Conservation (phyloP, 2,797 vertebrate genomes). For the Tapera naevia region DNA sequence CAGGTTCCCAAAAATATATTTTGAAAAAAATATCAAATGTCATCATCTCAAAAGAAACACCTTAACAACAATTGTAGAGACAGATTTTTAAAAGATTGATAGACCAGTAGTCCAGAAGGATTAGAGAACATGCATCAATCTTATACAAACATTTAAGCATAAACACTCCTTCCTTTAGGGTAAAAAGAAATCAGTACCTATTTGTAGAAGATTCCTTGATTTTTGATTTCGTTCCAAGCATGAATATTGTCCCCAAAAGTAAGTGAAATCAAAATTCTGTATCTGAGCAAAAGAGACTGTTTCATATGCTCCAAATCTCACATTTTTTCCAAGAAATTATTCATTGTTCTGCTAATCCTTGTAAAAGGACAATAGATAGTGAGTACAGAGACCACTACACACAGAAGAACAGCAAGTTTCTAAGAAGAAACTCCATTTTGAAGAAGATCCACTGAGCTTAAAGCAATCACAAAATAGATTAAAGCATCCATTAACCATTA, state of each 20-base stretch:
- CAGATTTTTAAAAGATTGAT: not conserved
- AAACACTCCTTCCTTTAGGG: not conserved
- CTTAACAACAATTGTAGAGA: not conserved
- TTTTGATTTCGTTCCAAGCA: not conserved
- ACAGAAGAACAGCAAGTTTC: not conserved
- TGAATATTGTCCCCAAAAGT: not conserved
- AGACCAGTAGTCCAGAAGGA: not conserved
- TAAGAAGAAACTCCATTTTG: not conserved
- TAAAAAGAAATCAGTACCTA: not conserved
- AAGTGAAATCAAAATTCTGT: not conserved
- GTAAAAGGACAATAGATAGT: not conserved
- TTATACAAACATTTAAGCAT: not conserved
- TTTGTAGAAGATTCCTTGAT: not conserved
- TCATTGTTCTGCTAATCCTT: not conserved
- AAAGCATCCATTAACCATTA: not conserved
- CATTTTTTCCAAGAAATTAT: not conserved
- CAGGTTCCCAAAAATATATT: not conserved
- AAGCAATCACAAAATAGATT: not conserved
- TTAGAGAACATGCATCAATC: not conserved
- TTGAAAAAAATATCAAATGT: not conserved
- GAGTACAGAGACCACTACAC: not conserved
- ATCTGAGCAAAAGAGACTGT: not conserved
- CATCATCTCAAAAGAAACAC: not conserved
- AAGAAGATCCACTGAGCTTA: not conserved
- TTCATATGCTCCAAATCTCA: not conserved